Evolutionary conservation across 2,888 invertebrate genomes (phyloP), one percentile per base, ranked within the genome.

Genomic region (Erpobdella octoculata): DNA sequence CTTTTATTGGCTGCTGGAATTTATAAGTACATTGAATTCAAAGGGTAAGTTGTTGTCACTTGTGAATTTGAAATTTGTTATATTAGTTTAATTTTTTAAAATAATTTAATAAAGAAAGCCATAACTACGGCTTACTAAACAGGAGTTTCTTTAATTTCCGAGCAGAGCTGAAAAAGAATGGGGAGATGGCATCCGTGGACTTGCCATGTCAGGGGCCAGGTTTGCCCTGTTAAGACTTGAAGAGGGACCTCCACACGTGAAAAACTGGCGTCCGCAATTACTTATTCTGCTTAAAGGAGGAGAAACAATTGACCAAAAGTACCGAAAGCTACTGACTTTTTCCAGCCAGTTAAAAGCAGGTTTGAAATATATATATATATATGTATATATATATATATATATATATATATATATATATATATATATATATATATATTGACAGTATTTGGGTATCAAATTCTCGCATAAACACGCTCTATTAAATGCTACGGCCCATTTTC

Each of bases 151-250:
- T n/a, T n/a, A n/a, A n/a, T 12, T 28, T 25, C n/a, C 15, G 72
- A 85, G 61, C 80, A 93, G 97, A 73, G 98, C 98, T 74, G 97
- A 98, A 85, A 98, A 99, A 83, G 98, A 99, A 87, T 99, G 98
- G 98, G 98, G 98, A 74, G 98, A 99, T 85, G 98, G 98, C 71
- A 92, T 99, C 72, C 88, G 96, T 70, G 98, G 98, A 86, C 87
- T 99, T 79, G 96, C 96, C 0, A 87, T 99, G 73, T 95, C 95
- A 0, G 97, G 97, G 1, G 98, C 98, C 18, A 88, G 97, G 68
- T 98, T 91, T 84, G 93, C 96, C 0, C 86, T 99, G 33, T 86
- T 98, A 61, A 89, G 95, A 59, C 86, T 99, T n/a, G 97, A 98
- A 84, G 93, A 95, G 85, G 95, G 94, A 25, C 95, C 92, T 71